Evolutionary conservation across 2,888 invertebrate species (phyloP).

Genomic region (Tiliacea citrago): DNA sequence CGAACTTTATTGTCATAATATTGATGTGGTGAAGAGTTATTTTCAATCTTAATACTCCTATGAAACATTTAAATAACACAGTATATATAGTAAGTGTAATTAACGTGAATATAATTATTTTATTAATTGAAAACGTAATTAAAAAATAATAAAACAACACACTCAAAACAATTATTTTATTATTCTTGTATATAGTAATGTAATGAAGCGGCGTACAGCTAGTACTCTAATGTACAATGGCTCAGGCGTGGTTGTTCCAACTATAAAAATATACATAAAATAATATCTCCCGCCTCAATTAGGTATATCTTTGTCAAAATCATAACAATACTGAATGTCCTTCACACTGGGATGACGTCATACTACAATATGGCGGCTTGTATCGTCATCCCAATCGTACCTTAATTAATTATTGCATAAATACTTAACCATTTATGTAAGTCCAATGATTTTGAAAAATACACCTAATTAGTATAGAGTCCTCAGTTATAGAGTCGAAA

Average conservation of each 20-base stretch:
- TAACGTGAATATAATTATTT: slow-evolving; percentile 4
- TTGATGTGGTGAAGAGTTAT: neutral
- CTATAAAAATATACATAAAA: slow-evolving; percentile 70
- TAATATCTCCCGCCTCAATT: slow-evolving; percentile 59
- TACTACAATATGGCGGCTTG: slow-evolving; percentile 58
- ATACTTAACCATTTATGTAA: slow-evolving; percentile 61
- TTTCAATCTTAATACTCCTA: neutral
- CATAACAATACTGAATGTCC: slow-evolving; percentile 61
- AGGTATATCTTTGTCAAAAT: slow-evolving; percentile 55
- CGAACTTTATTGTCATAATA: neutral
- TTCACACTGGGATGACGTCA: slow-evolving; percentile 50
- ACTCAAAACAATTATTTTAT: slow-evolving; percentile 89
- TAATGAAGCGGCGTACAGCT: slow-evolving; percentile 87
- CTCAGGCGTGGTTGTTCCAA: slow-evolving; percentile 75
- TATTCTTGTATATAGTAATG: slow-evolving; percentile 88
- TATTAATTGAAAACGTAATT: slow-evolving; percentile 16
- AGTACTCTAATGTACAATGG: slow-evolving; percentile 85
- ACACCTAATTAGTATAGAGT: slow-evolving; percentile 55
- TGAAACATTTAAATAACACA: neutral
- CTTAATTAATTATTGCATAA: slow-evolving; percentile 69
- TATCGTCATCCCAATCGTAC: slow-evolving; percentile 53
- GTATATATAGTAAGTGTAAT: neutral
- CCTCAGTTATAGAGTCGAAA: slow-evolving; percentile 50
- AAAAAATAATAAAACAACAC: slow-evolving; percentile 72
- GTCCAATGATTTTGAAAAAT: slow-evolving; percentile 60